Base-by-base conservation (phyloP, 2,888 invertebrate species). In the Drosophila nigritarsus region DNA sequence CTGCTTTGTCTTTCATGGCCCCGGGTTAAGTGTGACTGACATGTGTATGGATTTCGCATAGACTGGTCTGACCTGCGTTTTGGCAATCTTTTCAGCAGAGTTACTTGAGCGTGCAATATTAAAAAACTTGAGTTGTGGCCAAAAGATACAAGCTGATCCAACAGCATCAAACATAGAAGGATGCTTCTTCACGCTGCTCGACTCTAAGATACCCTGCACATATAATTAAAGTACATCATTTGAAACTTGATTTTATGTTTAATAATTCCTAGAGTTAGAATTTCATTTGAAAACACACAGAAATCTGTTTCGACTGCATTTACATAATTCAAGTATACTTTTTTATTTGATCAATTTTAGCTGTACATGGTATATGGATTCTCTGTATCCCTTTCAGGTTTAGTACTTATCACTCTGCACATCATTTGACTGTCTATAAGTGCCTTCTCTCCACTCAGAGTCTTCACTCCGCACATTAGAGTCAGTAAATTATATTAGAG, bases 401-500 rank as follows among this genome's bases (percentile, higher is more conserved):
- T 7, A 8, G 11, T 9, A 9, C 27, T 34, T 6, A n/a, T 13
- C 40, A 61, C 20, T 61, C 55, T 42, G 11, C 67, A 54, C 71
- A 58, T 61, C 42, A 51, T 53, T 80, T 60, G 60, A 36, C 59
- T 61, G 58, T 1, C 40, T 45, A 53, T 65, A 68, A 78, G 63
- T 76, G 60, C 65, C 76, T 82, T 49, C 38, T 45, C 71, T 20
- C 9, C 1, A 13, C 51, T 56, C 42, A 69, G 61, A 48, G 50
- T 45, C 51, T 49, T 48, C 59, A 45, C 54, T 60, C 50, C 15
- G 45, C 72, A 70, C 74, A 78, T 82, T 74, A 80, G 79, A 79
- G 78, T 77, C 88, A 77, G 81, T 90, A 90, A 90, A 90, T 90
- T 90, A 87, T 89, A 89, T 90, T 90, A 89, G 80, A 83, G 80